Base-by-base conservation (phyloP, 2,113 vertebrate genomes). In the Sprattus sprattus region DNA sequence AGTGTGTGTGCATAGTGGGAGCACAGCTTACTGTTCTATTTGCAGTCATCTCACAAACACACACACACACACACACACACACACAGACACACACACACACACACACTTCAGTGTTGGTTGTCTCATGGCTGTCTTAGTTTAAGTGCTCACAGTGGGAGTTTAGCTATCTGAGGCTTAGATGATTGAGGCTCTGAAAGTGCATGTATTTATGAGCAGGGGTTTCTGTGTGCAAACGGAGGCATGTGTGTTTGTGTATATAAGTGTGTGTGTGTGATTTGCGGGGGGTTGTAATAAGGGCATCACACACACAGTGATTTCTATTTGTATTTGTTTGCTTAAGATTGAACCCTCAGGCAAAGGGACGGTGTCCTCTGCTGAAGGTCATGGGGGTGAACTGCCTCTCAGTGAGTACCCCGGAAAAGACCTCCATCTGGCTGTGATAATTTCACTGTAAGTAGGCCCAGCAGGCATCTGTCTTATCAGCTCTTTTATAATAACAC, bases 21-120 rank as follows among this genome's bases (percentile, higher is more conserved):
- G 64, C n/a, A 25, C 64, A 67, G 64, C n/a, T 67, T 67, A 28
- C 64, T 67, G 64, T 67, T 28, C 64, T 67, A 67, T 67, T 67
- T 67, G 32, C 28, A 78, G 28, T 39, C 71, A 78, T 32, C 71
- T 1, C 39, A 39, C 39, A 39, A 1, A 39, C 39, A 39, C 39
- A 39, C 1, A 39, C 39, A 39, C 39, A 39, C 39, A 39, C 39
- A 39, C 39, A 39, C 39, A 39, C 39, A 39, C 39, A 39, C 39
- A 39, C 1, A 39, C 39, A 39, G 1, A 39, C 39, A 39, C 39
- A 39, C 39, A 39, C 39, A 39, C 39, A 39, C 39, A 78, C 71
- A 78, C 71, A 78, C 71, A 11, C 71, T 28, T 78, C 28, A 16
- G 32, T 78, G 71, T 6, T 78, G 71, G 25, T 15, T 78, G 32